Conservation (phyloP, 1,140 invertebrate genomes). For the Hyposmocoma kahamanoa region DNA sequence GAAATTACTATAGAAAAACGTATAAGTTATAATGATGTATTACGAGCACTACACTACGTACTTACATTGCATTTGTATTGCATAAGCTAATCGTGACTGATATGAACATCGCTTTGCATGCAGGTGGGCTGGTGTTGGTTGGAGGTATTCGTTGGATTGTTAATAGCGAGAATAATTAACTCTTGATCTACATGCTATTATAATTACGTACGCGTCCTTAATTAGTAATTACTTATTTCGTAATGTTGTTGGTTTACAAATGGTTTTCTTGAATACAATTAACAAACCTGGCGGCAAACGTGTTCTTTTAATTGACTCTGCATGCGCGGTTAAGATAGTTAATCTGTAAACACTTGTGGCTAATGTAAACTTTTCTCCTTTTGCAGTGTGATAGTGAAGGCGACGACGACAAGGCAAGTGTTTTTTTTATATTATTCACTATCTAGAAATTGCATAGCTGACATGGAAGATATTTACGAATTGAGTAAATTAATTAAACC, state of each 20-base stretch:
- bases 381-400: slow-evolving; percentile 93
- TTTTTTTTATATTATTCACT: slow-evolving; percentile 31
- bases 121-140: too few species aligned
- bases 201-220: background rate
- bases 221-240: background rate
- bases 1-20: too few species aligned
- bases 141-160: too few species aligned
- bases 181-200: too few species aligned
- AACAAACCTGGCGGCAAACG: too few species aligned
- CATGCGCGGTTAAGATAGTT: background rate
- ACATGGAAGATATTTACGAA: slow-evolving; percentile 29
- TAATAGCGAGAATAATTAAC: too few species aligned
- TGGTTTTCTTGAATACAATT: background rate
- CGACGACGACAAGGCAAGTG: slow-evolving; percentile 88
- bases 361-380: slow-evolving; percentile 61
- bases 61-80: too few species aligned
- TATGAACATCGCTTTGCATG: background rate
- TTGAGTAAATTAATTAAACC: slow-evolving; percentile 54
- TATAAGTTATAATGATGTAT: too few species aligned
- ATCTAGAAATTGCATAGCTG: slow-evolving; percentile 16
- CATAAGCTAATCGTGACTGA: background rate
- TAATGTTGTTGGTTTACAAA: background rate
- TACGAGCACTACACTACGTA: too few species aligned
- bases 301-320: background rate
- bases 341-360: slow-evolving; percentile 12